Evolutionary conservation across 2,113 vertebrate genomes (phyloP).

Genomic region (Brienomyrus longianalis): DNA sequence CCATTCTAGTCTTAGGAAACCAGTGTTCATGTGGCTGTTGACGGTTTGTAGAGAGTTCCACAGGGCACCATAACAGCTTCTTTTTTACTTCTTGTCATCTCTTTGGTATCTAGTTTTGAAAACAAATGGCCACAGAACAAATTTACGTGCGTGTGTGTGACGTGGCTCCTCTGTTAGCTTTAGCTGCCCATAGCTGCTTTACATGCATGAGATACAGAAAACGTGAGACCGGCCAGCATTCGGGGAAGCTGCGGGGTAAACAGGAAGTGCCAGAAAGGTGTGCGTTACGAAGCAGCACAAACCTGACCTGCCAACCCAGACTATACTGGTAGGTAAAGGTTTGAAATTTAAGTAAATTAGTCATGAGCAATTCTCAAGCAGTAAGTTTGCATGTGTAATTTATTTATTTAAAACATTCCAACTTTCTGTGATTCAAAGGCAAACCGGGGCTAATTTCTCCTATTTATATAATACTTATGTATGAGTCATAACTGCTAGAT

Average conservation of each 20-base stretch:
- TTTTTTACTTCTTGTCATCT: neutral
- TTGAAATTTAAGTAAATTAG: neutral
- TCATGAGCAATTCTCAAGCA: neutral
- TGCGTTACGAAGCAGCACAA: neutral
- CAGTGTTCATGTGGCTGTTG: neutral
- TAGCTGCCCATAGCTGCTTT: neutral
- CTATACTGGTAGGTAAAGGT: neutral
- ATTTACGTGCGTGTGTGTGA: neutral
- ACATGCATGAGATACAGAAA: neutral
- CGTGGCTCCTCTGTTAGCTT: neutral
- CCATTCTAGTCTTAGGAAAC: neutral
- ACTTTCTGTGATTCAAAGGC: neutral
- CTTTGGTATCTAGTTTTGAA: neutral
- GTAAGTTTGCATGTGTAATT: neutral
- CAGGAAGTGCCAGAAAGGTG: neutral
- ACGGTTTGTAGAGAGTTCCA: neutral
- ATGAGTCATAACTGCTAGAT: neutral
- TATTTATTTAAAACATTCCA: neutral
- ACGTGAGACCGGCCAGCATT: neutral
- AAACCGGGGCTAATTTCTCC: neutral
- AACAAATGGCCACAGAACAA: neutral
- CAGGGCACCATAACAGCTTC: neutral
- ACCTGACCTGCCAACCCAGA: neutral
- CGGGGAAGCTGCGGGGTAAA: neutral
- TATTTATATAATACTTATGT: conserved; percentile 6